Conservation (phyloP, 2,113 vertebrate species). For the Bostrychus sinensis region DNA sequence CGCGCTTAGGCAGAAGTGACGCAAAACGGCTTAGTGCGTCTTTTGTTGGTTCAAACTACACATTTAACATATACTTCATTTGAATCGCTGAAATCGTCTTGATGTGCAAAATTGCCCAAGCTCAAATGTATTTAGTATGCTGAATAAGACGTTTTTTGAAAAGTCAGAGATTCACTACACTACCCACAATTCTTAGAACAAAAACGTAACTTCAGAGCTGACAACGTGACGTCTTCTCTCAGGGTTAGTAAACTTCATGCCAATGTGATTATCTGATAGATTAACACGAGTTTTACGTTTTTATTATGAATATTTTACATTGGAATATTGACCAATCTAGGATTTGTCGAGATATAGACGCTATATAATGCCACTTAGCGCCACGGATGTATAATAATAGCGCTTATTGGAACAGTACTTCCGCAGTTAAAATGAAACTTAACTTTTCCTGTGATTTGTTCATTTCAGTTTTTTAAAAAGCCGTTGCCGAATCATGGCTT, state of each 20-base stretch:
- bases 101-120: too few relatives aligned
- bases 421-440: constrained; percentile 19
- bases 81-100: too few relatives aligned
- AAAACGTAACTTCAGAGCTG: constrained; percentile 17
- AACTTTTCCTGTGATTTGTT: not conserved
- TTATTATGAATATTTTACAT: not conserved
- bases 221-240: not conserved
- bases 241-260: not conserved
- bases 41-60: not conserved
- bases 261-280: not conserved
- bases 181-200: constrained; percentile 48
- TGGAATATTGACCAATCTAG: not conserved
- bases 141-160: not conserved
- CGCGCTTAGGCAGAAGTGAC: constrained; percentile 46
- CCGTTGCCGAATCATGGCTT: constrained; percentile 53
- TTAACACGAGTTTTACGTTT: not conserved
- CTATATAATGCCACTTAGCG: too few relatives aligned
- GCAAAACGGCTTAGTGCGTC: not conserved
- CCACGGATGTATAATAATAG: too few relatives aligned
- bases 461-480: not conserved
- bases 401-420: constrained; percentile 17
- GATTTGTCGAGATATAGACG: not conserved
- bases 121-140: not conserved
- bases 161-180: constrained; percentile 40
- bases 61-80: not conserved